Percentiles rank a stretch among this genome's conserved stretches.
Evolutionary conservation across 2,113 vertebrate species (phyloP).

Genomic region (Triplophysa siluroides): DNA sequence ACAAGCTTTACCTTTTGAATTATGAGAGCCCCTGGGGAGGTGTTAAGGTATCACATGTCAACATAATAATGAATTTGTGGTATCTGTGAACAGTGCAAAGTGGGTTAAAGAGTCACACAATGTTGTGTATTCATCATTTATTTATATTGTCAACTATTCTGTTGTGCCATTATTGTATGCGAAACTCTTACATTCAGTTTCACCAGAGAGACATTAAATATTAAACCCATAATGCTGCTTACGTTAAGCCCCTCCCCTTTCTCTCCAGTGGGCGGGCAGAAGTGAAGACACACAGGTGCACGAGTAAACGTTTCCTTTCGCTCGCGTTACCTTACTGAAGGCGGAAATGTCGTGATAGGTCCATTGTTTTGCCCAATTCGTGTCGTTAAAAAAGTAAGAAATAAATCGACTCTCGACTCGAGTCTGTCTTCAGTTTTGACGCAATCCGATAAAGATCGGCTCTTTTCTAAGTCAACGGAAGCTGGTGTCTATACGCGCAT

Average conservation of each 20-base stretch:
- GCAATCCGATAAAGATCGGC: no score
- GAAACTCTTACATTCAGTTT: background rate
- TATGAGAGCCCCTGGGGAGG: background rate
- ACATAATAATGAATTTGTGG: background rate
- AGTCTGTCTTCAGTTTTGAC: no score
- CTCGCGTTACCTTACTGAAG: background rate
- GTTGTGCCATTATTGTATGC: background rate
- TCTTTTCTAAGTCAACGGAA: background rate
- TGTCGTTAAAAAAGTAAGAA: background rate
- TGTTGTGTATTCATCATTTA: background rate
- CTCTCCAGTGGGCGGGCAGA: background rate
- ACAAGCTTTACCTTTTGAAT: background rate
- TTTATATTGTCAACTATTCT: background rate
- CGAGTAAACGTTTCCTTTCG: background rate
- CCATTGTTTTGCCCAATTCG: background rate
- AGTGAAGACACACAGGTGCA: background rate
- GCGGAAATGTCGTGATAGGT: background rate
- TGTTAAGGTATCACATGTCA: slow-evolving; percentile 12
- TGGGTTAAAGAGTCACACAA: background rate
- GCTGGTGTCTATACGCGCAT: background rate
- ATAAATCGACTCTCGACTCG: background rate
- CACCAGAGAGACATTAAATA: background rate
- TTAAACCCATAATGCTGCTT: background rate
- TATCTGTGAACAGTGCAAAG: background rate
- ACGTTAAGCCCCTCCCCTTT: background rate